Evolutionary conservation across 2,888 invertebrate species (phyloP), one percentile per base, ranked within the genome.

Genomic region (Mythimna pallens): DNA sequence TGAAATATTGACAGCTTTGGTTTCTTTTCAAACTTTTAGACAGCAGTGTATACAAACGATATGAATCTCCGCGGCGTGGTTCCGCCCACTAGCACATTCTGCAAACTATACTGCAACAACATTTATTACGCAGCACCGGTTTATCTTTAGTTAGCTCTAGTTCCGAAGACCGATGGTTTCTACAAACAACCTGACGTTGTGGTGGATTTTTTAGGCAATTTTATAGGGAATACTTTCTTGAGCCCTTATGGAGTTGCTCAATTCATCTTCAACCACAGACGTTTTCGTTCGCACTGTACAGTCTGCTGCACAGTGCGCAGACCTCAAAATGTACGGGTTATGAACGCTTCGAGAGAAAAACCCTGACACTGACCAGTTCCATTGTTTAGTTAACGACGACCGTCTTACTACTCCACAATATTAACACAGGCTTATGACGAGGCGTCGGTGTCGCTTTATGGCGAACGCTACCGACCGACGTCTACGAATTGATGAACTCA

Each of bases 291-390:
- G 20, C 20, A 20, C 50, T 52, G 7, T 20, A 30, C 7, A 30
- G 20, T 17, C 59, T 25, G 17, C 7, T 43, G 64, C 20, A 36
- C 7, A 25, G 25, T 61, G 30, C 22, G 7, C 52, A 52, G 9
- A 34, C 54, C 20, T 52, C 7, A 14, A 34, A 52, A n/a, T 52
- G 20, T 34, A 36, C 6, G 17, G 14, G 43, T 40, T 12, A n/a
- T 25, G n/a, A 36, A 50, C 17, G 25, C 8, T 12, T 3, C 43
- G 34, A 4, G 20, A 43, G 52, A 54, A 63, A 59, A 77, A 34
- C 54, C 62, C 63, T 36, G 52, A 25, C n/a, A 64, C 59, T 55
- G 25, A 58, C 36, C 47, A 76, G 59, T 55, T 17, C 22, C 43
- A 64, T 58, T 34, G 54, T 57, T 55, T 20, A 22, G 20, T 36